Evolutionary conservation across 2,888 invertebrate genomes (phyloP), one percentile per base, ranked within the genome.

Genomic region (Matsumyia berberina): DNA sequence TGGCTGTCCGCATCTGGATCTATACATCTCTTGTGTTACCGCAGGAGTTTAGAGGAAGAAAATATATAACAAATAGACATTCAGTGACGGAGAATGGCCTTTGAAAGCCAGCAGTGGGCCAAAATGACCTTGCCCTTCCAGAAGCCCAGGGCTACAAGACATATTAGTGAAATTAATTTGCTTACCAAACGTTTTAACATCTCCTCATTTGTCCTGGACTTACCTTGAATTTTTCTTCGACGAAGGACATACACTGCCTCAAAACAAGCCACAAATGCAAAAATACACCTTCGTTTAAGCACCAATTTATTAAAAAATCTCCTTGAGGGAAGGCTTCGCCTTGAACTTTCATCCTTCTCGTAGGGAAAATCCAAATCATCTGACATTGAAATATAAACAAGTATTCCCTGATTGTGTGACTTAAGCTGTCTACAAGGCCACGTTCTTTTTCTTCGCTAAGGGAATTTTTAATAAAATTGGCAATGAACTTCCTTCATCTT

Each of bases 401-500:
- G 17, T 44, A 17, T 5, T 31, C 5, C 11, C 2, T 24, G 11
- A 15, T 8, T 67, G 53, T 53, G 37, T 67, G 53, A 51, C 17
- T 39, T 17, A 12, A 39, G 29, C 15, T 31, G n/a, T 2, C 15
- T 24, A 5, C 39, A 67, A 42, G 39, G 53, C 37, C 53, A 39
- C 5, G 35, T 24, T 5, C 29, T n/a, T 53, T 12, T 15, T 9
- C 15, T 37, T 24, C 31, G 4, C 24, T 24, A 24, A 39, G 15
- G 39, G 53, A 9, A 33, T 1, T 7, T 17, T 12, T 33, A 62
- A 62, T 53, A 62, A 66, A 37, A 44, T 55, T 58, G 39, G 72
- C 70, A 60, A 72, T 58, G 46, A 79, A 70, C 58, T 72, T 66
- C 24, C 60, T 55, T 46, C 42, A 39, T 46, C 12, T 35, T 53